These are phyloP conservation scores for Ficedula albicollis DNA, from an alignment of 2,797 vertebrate species.

Conservation along the genomic window DNA sequence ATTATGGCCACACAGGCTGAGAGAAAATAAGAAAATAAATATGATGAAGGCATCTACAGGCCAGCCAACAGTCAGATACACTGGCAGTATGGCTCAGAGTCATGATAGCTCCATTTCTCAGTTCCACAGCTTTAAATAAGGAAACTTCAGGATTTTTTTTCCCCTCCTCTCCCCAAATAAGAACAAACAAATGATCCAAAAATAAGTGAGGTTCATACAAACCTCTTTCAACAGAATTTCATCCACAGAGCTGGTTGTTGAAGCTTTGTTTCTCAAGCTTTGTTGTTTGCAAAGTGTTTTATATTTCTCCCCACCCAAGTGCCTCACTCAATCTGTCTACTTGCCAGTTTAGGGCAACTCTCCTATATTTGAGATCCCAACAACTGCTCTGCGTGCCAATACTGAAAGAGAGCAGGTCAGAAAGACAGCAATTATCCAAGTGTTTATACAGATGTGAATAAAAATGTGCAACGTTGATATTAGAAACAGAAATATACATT, in stretches of 20 bases:
- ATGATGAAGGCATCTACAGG: background rate
- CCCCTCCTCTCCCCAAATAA: background rate
- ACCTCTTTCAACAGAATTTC: background rate
- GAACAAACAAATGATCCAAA: background rate
- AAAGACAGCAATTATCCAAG: background rate
- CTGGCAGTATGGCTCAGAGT: background rate
- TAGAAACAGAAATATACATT: background rate
- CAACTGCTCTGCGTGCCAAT: background rate
- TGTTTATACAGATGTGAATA: conserved; percentile 50
- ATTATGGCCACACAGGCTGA: background rate
- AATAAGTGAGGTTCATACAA: background rate
- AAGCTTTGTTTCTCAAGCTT: background rate
- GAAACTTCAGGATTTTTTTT: background rate
- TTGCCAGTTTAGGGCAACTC: background rate
- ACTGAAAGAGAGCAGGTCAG: background rate
- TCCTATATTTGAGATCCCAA: background rate
- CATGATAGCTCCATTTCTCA: background rate
- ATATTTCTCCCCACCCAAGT: background rate
- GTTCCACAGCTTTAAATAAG: background rate
- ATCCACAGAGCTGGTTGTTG: background rate
- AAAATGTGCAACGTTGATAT: background rate
- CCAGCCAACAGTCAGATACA: background rate
- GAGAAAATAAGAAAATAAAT: background rate
- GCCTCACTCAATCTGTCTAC: background rate
- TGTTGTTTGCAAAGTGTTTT: background rate